Base-by-base conservation (phyloP, 2,113 vertebrate genomes). In the Neodon shergylaensis region DNA sequence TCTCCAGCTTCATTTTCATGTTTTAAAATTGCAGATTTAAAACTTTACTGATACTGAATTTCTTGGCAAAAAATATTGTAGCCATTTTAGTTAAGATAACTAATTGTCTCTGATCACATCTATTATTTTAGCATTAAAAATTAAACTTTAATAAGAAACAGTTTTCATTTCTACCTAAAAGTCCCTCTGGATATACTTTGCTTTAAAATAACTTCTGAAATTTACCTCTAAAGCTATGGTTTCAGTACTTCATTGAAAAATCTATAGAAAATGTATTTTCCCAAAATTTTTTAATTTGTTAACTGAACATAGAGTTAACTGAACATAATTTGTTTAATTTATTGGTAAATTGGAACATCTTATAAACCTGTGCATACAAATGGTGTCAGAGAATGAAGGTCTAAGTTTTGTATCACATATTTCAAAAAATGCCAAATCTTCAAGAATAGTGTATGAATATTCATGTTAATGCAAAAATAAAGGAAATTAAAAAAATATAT, bases 1-100 rank as follows among this genome's bases (percentile, higher is more conserved):
- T 77, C 24, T 26, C 24, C 42, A 16, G 42, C 42, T 47, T 26
- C 21, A 54, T 3, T 74, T 76, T 3, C 74, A n/a, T 31, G 42
- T 70, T 94, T 94, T 94, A 79, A 96, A 94, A 87, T 70, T 93
- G 82, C 6, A 44, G 54, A 19, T 82, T 85, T 81, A 66, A 76
- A 16, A 2, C 26, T 70, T 92, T 82, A 92, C 82, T 21, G 84
- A 76, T 9, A 88, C 12, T 68, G 3, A 36, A 73, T 49, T 91
- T n/a, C 0, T 65, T 65, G n/a, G 72, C 10, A 85, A 95, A 94
- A 77, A 61, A 33, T 63, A 42, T 33, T 3, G 49, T 9, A 3
- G 0, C 61, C 1, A 65, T 65, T 81, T 28, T 85, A 26, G 77
- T 54, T 89, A 12, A 79, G 39, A 5, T 1, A 39, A 66, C 31